These are phyloP conservation scores for Lepus americanus DNA, from an alignment of 2,113 vertebrate genomes.

Conservation along the genomic window DNA sequence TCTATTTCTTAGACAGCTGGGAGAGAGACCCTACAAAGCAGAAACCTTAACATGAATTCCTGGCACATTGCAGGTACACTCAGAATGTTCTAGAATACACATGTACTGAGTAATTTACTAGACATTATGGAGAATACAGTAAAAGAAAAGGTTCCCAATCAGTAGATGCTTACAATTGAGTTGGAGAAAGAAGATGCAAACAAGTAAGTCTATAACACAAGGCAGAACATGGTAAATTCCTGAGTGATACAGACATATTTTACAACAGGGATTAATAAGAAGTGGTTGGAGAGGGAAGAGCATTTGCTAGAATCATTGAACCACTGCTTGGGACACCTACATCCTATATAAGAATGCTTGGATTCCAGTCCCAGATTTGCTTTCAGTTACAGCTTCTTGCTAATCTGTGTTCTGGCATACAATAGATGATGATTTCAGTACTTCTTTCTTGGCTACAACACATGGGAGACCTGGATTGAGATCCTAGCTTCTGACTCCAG, in stretches of 20 bases:
- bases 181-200: not conserved
- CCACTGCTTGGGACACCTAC: too few relatives aligned
- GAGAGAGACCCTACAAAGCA: not conserved
- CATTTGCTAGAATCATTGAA: too few relatives aligned
- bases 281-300: too few relatives aligned
- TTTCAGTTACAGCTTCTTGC: too few relatives aligned
- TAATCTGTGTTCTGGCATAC: too few relatives aligned
- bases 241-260: not conserved
- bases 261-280: not conserved
- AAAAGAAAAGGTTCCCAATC: not conserved
- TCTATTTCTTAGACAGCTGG: not conserved
- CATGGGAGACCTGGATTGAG: too few relatives aligned
- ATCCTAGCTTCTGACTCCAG: too few relatives aligned
- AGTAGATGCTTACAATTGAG: rapidly evolving
- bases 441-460: too few relatives aligned
- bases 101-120: not conserved
- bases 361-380: too few relatives aligned
- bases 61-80: not conserved
- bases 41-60: not conserved
- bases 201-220: not conserved
- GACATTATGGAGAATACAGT: too few relatives aligned
- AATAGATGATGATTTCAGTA: too few relatives aligned
- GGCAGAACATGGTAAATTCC: not conserved
- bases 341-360: too few relatives aligned
- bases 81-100: not conserved